phyloP scores from a whole-genome alignment of 2,113 vertebrate species.

The Jacana jacana region DNA sequence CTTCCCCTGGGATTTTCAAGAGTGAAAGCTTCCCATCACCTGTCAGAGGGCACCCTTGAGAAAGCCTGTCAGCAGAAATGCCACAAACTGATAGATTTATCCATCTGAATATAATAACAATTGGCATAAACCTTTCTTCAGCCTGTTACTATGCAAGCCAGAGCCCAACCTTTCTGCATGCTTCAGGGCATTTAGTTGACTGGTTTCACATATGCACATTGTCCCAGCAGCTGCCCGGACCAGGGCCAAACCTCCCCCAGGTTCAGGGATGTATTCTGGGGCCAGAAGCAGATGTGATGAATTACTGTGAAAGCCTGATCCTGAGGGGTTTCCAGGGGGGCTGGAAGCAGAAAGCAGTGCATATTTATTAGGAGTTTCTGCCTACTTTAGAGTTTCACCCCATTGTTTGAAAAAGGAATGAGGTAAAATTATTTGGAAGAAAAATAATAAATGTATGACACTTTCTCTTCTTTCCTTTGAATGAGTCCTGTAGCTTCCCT shows the following conservation, averaged over 20 bases:
- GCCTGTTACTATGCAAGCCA: neutral
- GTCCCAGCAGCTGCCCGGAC: neutral
- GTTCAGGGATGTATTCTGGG: neutral
- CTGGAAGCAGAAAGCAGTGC: neutral
- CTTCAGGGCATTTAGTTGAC: neutral
- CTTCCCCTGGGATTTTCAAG: neutral
- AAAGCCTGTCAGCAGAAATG: neutral
- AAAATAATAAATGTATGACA: neutral
- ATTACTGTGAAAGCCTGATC: neutral
- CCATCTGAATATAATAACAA: neutral
- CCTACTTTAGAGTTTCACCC: neutral
- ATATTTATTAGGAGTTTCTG: neutral
- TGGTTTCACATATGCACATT: neutral
- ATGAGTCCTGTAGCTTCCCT: neutral
- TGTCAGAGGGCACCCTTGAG: neutral
- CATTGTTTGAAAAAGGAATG: neutral
- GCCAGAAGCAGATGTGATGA: constrained; percentile 18
- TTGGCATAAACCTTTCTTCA: neutral
- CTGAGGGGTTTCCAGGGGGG: neutral
- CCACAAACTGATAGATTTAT: neutral
- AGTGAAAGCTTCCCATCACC: neutral
- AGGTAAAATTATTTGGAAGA: neutral
- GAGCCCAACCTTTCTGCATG: neutral
- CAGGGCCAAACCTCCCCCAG: neutral
- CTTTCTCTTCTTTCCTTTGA: neutral